Percentiles rank a stretch among this genome's conserved stretches.
Conservation (phyloP, 2,888 invertebrate genomes). For the Conchocele bisecta region DNA sequence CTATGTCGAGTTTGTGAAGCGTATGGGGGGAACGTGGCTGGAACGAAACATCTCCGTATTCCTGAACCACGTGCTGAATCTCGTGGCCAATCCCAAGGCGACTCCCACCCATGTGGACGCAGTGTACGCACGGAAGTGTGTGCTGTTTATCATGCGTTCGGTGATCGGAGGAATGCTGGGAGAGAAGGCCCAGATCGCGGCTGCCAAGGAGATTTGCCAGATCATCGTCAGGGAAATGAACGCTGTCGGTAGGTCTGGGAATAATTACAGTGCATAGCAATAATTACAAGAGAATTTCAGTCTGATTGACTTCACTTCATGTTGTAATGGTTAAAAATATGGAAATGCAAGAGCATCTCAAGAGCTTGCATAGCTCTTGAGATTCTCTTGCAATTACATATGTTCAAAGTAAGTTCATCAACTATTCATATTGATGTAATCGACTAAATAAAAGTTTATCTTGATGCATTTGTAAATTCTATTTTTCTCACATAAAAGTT, state of each 20-base stretch:
- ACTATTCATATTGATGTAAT: no score
- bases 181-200: conserved; percentile 96
- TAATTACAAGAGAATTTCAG: no score
- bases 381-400: no score
- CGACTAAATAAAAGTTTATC: no score
- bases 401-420: no score
- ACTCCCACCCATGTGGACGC: conserved; percentile 98
- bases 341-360: no score
- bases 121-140: conserved; percentile 98
- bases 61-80: conserved; percentile 94
- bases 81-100: conserved; percentile 96
- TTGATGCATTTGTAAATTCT: no score
- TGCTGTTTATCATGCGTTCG: conserved; percentile 95
- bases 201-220: conserved; percentile 95
- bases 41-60: conserved; percentile 94
- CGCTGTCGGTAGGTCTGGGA: conserved; percentile 76
- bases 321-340: no score
- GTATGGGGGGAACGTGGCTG: conserved; percentile 96
- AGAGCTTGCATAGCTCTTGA: no score
- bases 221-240: conserved; percentile 97
- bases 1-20: conserved; percentile 96
- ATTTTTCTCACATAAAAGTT: no score
- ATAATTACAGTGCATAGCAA: no score
- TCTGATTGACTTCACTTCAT: no score
- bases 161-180: conserved; percentile 96